These are phyloP conservation scores for Thecocarcelia acutangulata DNA, from an alignment of 2,888 invertebrate genomes.

Conservation along the genomic window DNA sequence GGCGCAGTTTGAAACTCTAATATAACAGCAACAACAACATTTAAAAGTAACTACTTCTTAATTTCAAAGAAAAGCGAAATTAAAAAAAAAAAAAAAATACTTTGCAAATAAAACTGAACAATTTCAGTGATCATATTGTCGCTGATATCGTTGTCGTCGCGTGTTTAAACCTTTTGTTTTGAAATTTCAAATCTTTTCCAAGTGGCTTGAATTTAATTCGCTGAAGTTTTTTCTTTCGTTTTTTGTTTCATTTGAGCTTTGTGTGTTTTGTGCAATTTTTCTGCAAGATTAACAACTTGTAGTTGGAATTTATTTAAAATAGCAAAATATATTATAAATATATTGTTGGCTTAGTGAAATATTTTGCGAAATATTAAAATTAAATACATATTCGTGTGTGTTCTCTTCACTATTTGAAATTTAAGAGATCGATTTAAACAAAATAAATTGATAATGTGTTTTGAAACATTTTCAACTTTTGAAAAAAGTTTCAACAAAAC, in stretches of 20 bases:
- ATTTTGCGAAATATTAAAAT: conserved; percentile 27
- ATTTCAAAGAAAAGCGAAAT: conserved; percentile 54
- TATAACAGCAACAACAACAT: conserved; percentile 29
- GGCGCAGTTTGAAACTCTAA: conserved; percentile 44
- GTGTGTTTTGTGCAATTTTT: conserved; percentile 30
- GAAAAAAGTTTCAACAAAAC: too few relatives aligned
- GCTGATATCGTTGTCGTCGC: conserved; percentile 57
- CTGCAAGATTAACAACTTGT: conserved; percentile 50
- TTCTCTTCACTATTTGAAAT: too few relatives aligned
- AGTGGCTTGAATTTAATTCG: conserved; percentile 40
- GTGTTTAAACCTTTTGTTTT: conserved; percentile 60
- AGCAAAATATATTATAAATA: conserved; percentile 9
- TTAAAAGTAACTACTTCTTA: conserved; percentile 50
- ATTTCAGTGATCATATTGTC: conserved; percentile 38
- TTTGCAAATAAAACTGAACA: conserved; percentile 34
- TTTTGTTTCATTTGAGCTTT: conserved; percentile 7
- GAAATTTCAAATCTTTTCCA: conserved; percentile 37
- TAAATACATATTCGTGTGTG: not conserved
- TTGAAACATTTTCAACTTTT: too few relatives aligned
- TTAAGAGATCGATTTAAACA: too few relatives aligned
- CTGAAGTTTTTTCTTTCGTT: conserved; percentile 6
- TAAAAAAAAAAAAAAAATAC: conserved; percentile 15
- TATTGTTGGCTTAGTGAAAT: conserved; percentile 9
- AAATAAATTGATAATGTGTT: too few relatives aligned
- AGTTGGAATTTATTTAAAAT: conserved; percentile 33